Evolutionary conservation across 2,113 vertebrate species (phyloP), one percentile per base, ranked within the genome.

Genomic region (Festucalex cinctus): DNA sequence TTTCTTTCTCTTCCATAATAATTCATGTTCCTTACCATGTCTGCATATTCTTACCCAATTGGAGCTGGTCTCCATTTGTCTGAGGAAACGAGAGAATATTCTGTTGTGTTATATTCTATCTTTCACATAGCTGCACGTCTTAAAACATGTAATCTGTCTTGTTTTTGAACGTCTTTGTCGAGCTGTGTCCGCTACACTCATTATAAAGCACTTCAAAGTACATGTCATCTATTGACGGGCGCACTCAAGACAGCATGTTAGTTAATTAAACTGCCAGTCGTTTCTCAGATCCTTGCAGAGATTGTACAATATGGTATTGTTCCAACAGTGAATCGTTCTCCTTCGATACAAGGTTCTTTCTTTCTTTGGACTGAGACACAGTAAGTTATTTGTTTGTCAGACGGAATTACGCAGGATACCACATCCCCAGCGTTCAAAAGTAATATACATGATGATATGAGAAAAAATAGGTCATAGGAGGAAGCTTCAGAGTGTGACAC

Each of bases 371-470:
- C 32, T 1, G 10, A 41, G 72, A 77, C 68, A 79, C 68, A 73
- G 71, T 81, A 77, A 83, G 81, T 71, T 46, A 41, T 36, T 53
- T 51, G 48, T 85, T 77, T 73, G 72, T 74, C 28, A 69, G 75
- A 75, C 64, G 72, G 32, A 71, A 70, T 71, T 66, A 74, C 60
- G 26, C 66, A 63, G 51, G 22, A 49, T 39, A 49, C 65, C 26
- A 59, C 6, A 28, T 12, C 6, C 53, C 0, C 10, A 2, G 24
- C 7, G 14, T 19, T 37, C 35, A 37, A 20, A 37, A 36, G 57
- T 35, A 59, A 59, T 59, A 37, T 36, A 20, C 17, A 57, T 20
- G 16, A 35, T 35, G 16, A 58, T 58, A 20, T 58, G 20, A n/a
- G 22, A 37, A 32, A 58, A 56, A 2, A 32, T 32, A 58, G 58